A percentile compares a stretch with the other conserved stretches of the same genome.
Conservation (phyloP, 2,113 vertebrate species). For the Dicentrarchus labrax region DNA sequence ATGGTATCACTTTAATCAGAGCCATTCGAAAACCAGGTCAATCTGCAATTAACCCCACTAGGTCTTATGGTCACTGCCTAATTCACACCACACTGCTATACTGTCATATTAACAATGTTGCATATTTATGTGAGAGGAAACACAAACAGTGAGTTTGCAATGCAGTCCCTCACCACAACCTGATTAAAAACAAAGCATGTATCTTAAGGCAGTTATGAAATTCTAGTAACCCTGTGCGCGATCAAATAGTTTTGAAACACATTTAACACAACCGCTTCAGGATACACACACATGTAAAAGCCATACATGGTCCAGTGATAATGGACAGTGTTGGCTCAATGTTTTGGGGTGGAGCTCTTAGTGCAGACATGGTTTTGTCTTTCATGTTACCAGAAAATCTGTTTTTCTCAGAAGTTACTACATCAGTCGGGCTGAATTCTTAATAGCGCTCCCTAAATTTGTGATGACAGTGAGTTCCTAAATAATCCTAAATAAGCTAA, state of each 20-base stretch:
- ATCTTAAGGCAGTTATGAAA: neutral
- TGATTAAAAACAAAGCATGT: neutral
- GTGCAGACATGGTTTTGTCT: neutral
- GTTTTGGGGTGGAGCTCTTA: neutral
- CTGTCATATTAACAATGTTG: conserved; percentile 12
- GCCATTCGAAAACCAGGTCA: conserved; percentile 65
- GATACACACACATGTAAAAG: neutral
- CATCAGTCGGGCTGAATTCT: neutral
- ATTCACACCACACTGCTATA: conserved; percentile 30
- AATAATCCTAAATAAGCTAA: neutral
- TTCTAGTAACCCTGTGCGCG: neutral
- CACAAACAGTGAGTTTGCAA: neutral
- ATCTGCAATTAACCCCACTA: conserved; percentile 73
- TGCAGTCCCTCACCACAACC: neutral
- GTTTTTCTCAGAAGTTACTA: neutral
- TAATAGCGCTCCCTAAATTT: neutral
- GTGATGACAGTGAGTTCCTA: neutral
- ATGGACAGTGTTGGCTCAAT: neutral
- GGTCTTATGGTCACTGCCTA: conserved; percentile 47
- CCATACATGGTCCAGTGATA: neutral
- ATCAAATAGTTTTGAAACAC: neutral
- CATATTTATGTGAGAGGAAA: conserved; percentile 4
- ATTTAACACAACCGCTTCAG: neutral
- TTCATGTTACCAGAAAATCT: neutral
- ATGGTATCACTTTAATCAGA: conserved; percentile 68